Percentiles rank a stretch among this genome's conserved stretches.
Conservation (phyloP, 2,888 invertebrate species). For the Malthinus seriepunctatus region DNA sequence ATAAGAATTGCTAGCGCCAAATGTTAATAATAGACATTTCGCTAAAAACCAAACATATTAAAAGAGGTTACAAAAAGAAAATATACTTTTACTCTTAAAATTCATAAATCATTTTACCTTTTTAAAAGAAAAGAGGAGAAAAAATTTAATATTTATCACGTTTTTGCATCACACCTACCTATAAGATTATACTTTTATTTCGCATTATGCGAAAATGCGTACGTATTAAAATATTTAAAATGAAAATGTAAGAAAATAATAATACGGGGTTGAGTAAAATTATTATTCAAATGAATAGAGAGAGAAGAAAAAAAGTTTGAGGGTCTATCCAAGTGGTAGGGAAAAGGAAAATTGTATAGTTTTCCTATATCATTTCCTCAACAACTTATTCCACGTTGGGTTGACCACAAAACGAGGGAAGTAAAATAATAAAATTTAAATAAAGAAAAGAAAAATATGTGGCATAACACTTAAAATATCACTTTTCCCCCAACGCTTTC, state of each 20-base stretch:
- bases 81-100: slow-evolving; percentile 13
- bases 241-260: slow-evolving; percentile 46
- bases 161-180: slow-evolving; percentile 23
- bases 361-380: slow-evolving; percentile 46
- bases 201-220: slow-evolving; percentile 42
- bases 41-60: slow-evolving; percentile 21
- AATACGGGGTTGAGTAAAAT: slow-evolving; percentile 46
- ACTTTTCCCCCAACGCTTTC: not conserved
- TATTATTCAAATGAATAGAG: slow-evolving; percentile 50
- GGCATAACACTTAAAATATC: not conserved
- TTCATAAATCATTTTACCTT: slow-evolving; percentile 19
- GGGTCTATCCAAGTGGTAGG: slow-evolving; percentile 33
- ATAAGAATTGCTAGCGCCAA: slow-evolving; percentile 11
- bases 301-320: slow-evolving; percentile 27
- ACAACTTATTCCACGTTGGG: slow-evolving; percentile 43
- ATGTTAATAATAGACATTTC: slow-evolving; percentile 12
- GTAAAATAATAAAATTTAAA: slow-evolving; percentile 48
- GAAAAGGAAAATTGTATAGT: slow-evolving; percentile 47
- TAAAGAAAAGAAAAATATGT: slow-evolving; percentile 34
- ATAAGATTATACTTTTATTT: slow-evolving; percentile 27
- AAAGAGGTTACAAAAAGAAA: slow-evolving; percentile 19
- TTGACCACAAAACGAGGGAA: slow-evolving; percentile 44
- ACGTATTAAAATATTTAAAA: slow-evolving; percentile 47
- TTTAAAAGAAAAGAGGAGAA: not conserved
- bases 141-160: slow-evolving; percentile 29